Percentiles rank a stretch among this genome's conserved stretches.
phyloP scores from a whole-genome alignment of 2,797 vertebrate species.

The Molossus molossus region DNA sequence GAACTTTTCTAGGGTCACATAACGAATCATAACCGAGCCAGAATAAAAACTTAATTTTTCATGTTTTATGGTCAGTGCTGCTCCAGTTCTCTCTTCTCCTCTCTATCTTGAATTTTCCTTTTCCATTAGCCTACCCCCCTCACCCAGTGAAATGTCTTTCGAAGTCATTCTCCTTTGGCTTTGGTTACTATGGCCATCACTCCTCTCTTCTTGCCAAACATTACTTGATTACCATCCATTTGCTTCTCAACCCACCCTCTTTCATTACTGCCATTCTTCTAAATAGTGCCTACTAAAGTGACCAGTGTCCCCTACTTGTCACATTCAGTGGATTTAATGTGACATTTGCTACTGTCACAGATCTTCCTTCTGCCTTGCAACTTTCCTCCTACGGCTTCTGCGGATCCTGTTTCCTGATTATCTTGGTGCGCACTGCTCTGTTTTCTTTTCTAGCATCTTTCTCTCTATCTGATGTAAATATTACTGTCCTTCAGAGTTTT shows the following conservation, averaged over 20 bases:
- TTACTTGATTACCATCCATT: neutral
- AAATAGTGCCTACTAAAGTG: neutral
- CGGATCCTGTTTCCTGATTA: neutral
- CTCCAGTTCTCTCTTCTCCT: neutral
- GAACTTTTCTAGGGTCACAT: neutral
- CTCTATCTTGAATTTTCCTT: neutral
- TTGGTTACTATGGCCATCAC: neutral
- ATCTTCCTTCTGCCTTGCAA: neutral
- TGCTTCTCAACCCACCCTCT: neutral
- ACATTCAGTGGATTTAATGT: neutral
- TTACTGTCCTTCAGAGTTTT: conserved; percentile 3
- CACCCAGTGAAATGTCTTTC: neutral
- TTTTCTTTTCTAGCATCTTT: neutral
- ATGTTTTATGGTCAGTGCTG: neutral
- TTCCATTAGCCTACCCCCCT: neutral
- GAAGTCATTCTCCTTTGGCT: neutral
- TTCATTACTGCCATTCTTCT: neutral
- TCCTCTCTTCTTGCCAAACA: neutral
- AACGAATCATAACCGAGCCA: neutral
- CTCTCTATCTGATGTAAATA: neutral
- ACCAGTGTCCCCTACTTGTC: neutral
- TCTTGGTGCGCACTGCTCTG: neutral
- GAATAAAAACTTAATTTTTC: neutral
- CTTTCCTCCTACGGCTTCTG: neutral
- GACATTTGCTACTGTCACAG: neutral